Evolutionary conservation across 1,140 invertebrate species (phyloP), one percentile per base, ranked within the genome.

Genomic region (Kradibia gibbosae): DNA sequence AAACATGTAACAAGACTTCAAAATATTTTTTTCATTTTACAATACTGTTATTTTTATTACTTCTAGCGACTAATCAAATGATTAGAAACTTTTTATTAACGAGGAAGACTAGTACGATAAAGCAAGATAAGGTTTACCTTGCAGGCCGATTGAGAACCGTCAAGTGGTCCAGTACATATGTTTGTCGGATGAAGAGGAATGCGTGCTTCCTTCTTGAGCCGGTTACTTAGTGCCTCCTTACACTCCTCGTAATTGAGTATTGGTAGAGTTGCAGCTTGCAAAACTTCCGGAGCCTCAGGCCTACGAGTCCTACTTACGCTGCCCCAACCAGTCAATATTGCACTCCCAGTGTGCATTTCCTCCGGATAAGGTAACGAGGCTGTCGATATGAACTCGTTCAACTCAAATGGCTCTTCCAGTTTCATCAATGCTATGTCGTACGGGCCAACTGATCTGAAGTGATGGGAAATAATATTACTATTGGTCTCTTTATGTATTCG

Each of bases 371-470:
- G 92, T 5, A 92, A 78, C 0, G 77, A 85, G 0, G 92, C 86
- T 0, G 91, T 84, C 0, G 87, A 85, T 3, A 93, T 90, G 53
- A 88, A 89, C 15, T 86, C 84, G 36, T 90, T 90, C 79, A 92
- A 89, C 0, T 85, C 83, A 55, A 93, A 90, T 0, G 92, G 90
- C 39, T 87, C 84, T 39, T 92, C 87, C 0, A 93, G 84, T 80
- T 91, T 90, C 77, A 93, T 87, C 36, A 93, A 53, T 2, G 92
- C 92, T 28, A 93, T 92, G 71, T 93, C 93, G 74, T 92, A 92
- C 0, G 91, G 90, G 1, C 89, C 90, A 0, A 92, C 88, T 0
- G 77, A 82, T 28, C 89, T 89, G 67, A 2, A 77, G 15, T 0
- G 3, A 34, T 17, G 13, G 34, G 20, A 67, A 17, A n/a, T 67